A percentile compares a stretch with the other conserved stretches of the same genome.
Evolutionary conservation across 2,113 vertebrate species (phyloP).

Genomic region (Oreotrochilus melanogaster): DNA sequence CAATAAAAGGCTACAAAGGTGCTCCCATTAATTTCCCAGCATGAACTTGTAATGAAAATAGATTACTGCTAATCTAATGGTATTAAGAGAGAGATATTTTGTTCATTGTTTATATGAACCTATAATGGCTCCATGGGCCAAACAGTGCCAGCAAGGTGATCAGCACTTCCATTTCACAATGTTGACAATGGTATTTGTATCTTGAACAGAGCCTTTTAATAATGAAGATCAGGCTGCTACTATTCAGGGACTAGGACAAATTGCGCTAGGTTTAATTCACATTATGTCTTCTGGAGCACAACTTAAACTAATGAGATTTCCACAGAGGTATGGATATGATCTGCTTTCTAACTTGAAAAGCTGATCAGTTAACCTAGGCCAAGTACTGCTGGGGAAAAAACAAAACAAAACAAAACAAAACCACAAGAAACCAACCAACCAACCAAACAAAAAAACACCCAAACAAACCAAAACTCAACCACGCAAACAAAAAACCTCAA

Average conservation of each 20-base stretch:
- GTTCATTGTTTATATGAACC: accelerated
- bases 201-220: background rate
- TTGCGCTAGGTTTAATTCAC: background rate
- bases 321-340: background rate
- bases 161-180: background rate
- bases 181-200: background rate
- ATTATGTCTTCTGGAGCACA: background rate
- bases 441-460: background rate
- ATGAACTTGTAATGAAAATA: background rate
- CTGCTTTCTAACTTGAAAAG: background rate
- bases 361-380: background rate
- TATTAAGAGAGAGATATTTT: background rate
- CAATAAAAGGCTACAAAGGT: background rate
- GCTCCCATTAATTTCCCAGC: background rate
- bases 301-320: background rate
- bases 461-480: background rate
- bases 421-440: too few relatives aligned
- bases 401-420: background rate
- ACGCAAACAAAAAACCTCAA: too few relatives aligned
- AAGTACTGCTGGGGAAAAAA: background rate
- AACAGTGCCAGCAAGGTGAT: background rate
- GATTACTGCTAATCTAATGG: background rate
- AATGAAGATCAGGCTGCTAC: background rate
- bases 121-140: background rate
- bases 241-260: background rate